These are phyloP conservation scores for Pseudopipra pipra DNA, from an alignment of 2,113 vertebrate species.

Conservation along the genomic window DNA sequence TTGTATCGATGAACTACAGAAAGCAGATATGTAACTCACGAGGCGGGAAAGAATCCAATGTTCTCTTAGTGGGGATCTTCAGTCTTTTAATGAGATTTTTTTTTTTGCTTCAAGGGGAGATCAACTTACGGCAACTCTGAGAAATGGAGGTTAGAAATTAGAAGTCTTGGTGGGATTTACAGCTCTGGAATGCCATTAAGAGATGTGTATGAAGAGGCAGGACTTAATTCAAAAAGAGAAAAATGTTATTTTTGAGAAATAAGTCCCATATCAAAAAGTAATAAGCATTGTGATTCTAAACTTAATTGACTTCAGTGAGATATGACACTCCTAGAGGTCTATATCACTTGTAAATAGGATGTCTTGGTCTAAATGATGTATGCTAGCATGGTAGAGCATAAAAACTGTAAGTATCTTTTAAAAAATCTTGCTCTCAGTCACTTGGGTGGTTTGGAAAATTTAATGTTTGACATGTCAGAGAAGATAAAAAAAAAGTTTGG, in stretches of 20 bases:
- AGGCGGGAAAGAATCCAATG: conserved; percentile 32
- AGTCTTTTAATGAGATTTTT: conserved; percentile 21
- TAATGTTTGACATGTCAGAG: conserved; percentile 3
- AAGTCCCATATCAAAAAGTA: conserved; percentile 4
- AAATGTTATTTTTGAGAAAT: background rate
- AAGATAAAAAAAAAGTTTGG: background rate
- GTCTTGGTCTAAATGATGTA: background rate
- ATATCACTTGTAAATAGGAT: conserved; percentile 8
- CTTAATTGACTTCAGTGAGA: conserved; percentile 1
- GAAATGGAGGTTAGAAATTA: conserved; percentile 22
- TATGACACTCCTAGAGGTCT: background rate
- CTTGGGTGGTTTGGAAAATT: conserved; percentile 9
- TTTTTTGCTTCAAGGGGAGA: conserved; percentile 12
- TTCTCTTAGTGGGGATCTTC: background rate
- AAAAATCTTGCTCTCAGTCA: background rate
- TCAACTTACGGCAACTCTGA: background rate
- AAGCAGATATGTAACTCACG: background rate
- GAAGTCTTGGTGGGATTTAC: background rate
- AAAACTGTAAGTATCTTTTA: background rate
- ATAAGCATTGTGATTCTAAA: background rate
- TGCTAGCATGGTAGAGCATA: background rate
- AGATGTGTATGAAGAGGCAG: background rate
- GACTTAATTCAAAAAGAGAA: conserved; percentile 6
- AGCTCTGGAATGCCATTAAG: background rate
- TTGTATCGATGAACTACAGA: background rate